Percentiles rank a stretch among this genome's conserved stretches.
These are phyloP conservation scores for Paratilapia polleni DNA, from an alignment of 2,113 vertebrate species.

Conservation along the genomic window DNA sequence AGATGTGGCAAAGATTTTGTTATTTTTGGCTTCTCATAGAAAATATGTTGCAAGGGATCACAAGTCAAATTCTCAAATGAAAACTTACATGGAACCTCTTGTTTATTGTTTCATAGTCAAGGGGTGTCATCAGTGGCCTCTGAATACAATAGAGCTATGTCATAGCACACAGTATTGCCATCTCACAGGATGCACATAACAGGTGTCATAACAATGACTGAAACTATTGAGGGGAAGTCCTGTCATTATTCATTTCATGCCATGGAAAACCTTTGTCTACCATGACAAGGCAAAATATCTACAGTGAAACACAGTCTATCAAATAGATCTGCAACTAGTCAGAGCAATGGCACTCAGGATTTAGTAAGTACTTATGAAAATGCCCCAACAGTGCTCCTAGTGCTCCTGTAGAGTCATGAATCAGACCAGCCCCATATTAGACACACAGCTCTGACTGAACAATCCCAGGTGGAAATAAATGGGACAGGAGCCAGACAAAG, in stretches of 20 bases:
- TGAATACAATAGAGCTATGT: too few species aligned
- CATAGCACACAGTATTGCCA: too few species aligned
- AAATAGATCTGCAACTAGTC: not conserved
- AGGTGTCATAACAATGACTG: too few species aligned
- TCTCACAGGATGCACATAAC: too few species aligned
- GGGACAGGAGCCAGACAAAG: not conserved
- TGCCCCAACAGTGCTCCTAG: not conserved
- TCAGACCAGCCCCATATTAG: not conserved
- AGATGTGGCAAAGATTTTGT: too few species aligned
- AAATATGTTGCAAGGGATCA: too few species aligned
- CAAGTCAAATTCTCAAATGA: too few species aligned
- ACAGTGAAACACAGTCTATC: not conserved
- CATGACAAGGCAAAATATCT: fast-evolving
- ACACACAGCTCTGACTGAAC: not conserved
- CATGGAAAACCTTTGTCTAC: not conserved
- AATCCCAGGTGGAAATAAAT: not conserved
- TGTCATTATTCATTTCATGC: not conserved
- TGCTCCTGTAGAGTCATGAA: not conserved
- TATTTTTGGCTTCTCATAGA: too few species aligned
- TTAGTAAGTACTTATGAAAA: not conserved
- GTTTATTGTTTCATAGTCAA: too few species aligned
- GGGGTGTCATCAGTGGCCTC: too few species aligned
- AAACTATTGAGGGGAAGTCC: not conserved
- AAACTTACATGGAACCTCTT: too few species aligned
- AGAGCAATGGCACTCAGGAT: not conserved